Evolutionary conservation across 2,113 vertebrate genomes (phyloP).

Genomic region (Ancistrus triradiatus): DNA sequence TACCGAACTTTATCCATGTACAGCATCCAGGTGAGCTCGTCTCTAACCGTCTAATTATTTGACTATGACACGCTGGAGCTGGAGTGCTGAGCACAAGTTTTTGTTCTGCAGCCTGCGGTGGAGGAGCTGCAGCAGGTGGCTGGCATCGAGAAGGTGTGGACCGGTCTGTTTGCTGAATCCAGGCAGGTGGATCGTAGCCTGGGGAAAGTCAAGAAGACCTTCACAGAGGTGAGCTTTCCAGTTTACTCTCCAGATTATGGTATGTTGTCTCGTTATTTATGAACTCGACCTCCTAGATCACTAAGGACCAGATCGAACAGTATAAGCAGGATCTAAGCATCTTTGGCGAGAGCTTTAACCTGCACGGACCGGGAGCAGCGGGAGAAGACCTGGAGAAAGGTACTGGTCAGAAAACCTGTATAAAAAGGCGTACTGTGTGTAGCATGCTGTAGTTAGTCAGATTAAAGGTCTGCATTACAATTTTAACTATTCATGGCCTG

Average conservation of each 20-base stretch:
- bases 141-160: constrained; percentile 72
- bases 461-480: too few relatives aligned
- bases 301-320: constrained; percentile 68
- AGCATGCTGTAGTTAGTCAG: too few relatives aligned
- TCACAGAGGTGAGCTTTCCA: constrained; percentile 81
- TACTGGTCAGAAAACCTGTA: too few relatives aligned
- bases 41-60: too few relatives aligned
- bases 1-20: constrained; percentile 86
- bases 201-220: constrained; percentile 77
- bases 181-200: constrained; percentile 71
- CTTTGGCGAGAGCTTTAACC: constrained; percentile 76
- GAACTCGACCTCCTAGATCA: constrained; percentile 69
- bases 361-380: constrained; percentile 81
- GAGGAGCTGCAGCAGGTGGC: constrained; percentile 69
- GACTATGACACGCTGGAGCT: too few relatives aligned
- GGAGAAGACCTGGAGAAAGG: constrained; percentile 88
- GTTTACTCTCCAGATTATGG: background rate
- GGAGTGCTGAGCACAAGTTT: background rate
- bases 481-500: too few relatives aligned
- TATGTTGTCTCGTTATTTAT: background rate
- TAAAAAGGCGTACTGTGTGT: too few relatives aligned
- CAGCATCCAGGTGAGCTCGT: constrained; percentile 68
- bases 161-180: constrained; percentile 71
- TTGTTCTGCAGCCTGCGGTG: constrained; percentile 63
- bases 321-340: constrained; percentile 67